Base-by-base conservation (phyloP, 2,113 vertebrate genomes). In the Malurus melanocephalus region DNA sequence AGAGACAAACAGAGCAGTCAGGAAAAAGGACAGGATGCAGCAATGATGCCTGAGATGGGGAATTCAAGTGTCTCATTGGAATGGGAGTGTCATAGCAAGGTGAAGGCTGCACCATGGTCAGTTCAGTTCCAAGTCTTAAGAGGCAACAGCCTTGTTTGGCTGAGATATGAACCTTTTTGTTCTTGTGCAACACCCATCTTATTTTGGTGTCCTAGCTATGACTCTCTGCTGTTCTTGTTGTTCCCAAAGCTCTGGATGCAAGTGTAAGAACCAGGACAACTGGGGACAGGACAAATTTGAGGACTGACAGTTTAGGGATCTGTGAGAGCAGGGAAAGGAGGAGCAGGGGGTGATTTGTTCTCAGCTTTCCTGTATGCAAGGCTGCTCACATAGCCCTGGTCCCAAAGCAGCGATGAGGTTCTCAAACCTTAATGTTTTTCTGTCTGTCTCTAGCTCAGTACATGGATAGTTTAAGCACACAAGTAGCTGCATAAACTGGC, bases 261-360 rank as follows among this genome's bases (percentile, higher is more conserved):
- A 45, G 28, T 16, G 13, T 38, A 65, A 66, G 48, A 74, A 61
- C n/a, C 16, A 59, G 16, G 9, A 72, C 8, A 38, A 49, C 46
- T 28, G 23, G 17, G 5, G 3, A 48, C 0, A 3, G 42, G 30
- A 49, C 19, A 43, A 1, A 11, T 5, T 6, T 28, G 38, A 86
- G 46, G 14, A 33, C 56, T 78, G 35, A 74, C 4, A 38, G n/a
- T 85, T 72, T 11, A 64, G n/a, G 18, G 35, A 80, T 38, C 28
- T 22, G 27, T 69, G 43, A 73, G 20, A 83, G 15, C 51, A 83
- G 19, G 24, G 22, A 21, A 67, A 51, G 30, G 30, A 73, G 26
- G 17, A 78, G 42, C 33, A 38, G 14, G 17, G 2, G 1, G 12
- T 51, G 23, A 27, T 32, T 48, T 11, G 6, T 60, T 76, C 38